phyloP scores from a whole-genome alignment of 1,140 invertebrate species.

The Lutraria rhynchaena region DNA sequence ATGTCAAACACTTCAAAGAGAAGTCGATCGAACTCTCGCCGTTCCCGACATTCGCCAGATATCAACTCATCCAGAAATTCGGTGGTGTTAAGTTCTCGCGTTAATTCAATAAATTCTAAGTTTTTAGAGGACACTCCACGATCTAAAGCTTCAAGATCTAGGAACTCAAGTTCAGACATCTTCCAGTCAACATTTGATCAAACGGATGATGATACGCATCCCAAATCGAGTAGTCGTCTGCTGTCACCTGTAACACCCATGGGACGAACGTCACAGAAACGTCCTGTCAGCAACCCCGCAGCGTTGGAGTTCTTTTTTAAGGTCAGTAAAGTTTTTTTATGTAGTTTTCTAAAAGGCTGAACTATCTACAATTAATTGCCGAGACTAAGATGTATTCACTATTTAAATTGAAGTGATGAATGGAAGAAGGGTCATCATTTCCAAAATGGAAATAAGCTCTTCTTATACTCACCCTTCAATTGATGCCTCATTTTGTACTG shows the following conservation, averaged over 20 bases:
- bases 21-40: conserved; percentile 10
- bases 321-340: conserved; percentile 12
- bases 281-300: conserved; percentile 12
- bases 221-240: conserved; percentile 10
- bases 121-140: conserved; percentile 43
- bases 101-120: conserved; percentile 14
- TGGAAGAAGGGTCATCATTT: no score
- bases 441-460: no score
- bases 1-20: conserved; percentile 38
- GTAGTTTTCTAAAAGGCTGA: no score
- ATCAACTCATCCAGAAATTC: conserved; percentile 29
- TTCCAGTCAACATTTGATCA: conserved; percentile 38
- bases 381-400: no score
- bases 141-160: conserved; percentile 30
- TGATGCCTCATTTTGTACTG: no score
- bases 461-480: no score
- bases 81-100: background rate
- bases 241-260: conserved; percentile 44
- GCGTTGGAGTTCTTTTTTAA: conserved; percentile 46
- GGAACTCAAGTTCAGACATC: conserved; percentile 21
- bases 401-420: no score
- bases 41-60: conserved; percentile 34
- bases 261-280: conserved; percentile 25
- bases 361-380: no score
- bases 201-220: conserved; percentile 24